phyloP scores from a whole-genome alignment of 2,888 invertebrate genomes.

The Meloe dianella region DNA sequence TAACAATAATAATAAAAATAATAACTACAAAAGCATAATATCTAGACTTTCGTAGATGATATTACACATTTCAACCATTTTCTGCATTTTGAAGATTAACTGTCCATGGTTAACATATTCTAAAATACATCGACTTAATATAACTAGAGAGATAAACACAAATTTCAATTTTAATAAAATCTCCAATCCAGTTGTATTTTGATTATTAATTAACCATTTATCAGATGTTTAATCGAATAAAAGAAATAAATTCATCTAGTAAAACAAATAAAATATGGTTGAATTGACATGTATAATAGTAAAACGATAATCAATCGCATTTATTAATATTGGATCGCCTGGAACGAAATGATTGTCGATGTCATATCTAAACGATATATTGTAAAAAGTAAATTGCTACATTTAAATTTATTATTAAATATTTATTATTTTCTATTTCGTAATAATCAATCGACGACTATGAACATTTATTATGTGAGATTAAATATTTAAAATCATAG shows the following conservation, averaged over 20 bases:
- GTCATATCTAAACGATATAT: not conserved
- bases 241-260: slow-evolving; percentile 31
- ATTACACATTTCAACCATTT: not conserved
- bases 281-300: slow-evolving; percentile 12
- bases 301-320: slow-evolving; percentile 23
- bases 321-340: slow-evolving; percentile 20
- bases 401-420: not conserved
- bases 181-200: no score
- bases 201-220: slow-evolving; percentile 20
- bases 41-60: not conserved
- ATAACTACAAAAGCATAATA: slow-evolving; percentile 17
- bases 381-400: not conserved
- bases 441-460: no score
- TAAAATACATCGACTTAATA: no score
- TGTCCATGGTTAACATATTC: no score
- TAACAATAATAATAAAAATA: slow-evolving; percentile 15
- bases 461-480: no score
- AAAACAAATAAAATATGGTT: slow-evolving; percentile 30
- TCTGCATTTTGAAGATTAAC: no score
- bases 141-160: no score
- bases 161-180: no score
- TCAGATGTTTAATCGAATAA: slow-evolving; percentile 31
- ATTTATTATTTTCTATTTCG: no score
- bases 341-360: not conserved
- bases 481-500: no score